Evolutionary conservation across 2,888 invertebrate genomes (phyloP).

Genomic region (Argyra leucocephala): DNA sequence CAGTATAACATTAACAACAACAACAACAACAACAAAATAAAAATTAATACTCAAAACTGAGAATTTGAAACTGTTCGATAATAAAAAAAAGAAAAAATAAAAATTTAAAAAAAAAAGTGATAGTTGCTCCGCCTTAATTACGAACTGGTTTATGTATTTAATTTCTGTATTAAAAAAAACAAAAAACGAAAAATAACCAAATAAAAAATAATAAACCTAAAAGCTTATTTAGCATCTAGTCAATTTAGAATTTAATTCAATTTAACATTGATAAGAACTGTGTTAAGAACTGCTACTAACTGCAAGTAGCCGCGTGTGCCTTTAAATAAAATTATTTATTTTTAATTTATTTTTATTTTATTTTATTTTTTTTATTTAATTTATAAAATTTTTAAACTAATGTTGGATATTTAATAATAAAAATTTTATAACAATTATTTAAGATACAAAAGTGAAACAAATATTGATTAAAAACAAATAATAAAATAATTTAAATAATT

Average conservation of each 20-base stretch:
- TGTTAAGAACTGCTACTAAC: neutral
- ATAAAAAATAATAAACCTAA: neutral
- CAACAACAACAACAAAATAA: neutral
- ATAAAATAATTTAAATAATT: too few species aligned
- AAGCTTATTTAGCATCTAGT: slow-evolving; percentile 2
- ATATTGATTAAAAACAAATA: too few species aligned
- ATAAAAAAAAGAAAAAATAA: too few species aligned
- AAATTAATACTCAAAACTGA: neutral
- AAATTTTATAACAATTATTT: too few species aligned
- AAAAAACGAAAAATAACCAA: neutral
- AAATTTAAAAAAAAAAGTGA: neutral
- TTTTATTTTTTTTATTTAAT: too few species aligned
- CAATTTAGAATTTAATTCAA: neutral
- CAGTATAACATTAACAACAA: too few species aligned
- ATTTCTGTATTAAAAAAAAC: neutral
- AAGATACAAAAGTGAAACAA: too few species aligned
- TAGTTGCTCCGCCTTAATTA: neutral
- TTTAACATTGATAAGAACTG: neutral
- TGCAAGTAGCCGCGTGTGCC: too few species aligned
- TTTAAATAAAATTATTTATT: too few species aligned
- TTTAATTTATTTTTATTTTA: too few species aligned
- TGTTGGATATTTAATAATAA: too few species aligned
- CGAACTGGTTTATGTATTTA: neutral
- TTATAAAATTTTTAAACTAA: too few species aligned
- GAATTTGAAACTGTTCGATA: neutral